These are phyloP conservation scores for Isotomurus palustris DNA, from an alignment of 2,888 invertebrate genomes.

Conservation along the genomic window DNA sequence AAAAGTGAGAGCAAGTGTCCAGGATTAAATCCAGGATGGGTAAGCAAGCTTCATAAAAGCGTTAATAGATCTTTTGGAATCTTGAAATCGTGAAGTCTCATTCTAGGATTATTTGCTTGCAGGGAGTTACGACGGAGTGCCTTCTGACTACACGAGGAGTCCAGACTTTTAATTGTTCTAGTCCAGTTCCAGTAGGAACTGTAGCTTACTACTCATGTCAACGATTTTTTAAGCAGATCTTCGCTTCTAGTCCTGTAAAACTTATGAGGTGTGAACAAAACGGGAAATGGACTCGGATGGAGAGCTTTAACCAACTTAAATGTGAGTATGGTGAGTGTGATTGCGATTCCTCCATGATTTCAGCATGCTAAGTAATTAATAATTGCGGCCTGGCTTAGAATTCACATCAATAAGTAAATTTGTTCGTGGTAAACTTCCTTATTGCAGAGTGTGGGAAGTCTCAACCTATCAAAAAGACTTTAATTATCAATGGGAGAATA, in stretches of 20 bases:
- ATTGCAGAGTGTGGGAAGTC: conserved; percentile 25
- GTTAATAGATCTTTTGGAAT: too few relatives aligned
- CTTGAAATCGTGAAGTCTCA: too few relatives aligned
- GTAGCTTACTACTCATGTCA: conserved; percentile 20
- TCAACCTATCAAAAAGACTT: conserved; percentile 17
- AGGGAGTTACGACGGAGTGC: conserved; percentile 23
- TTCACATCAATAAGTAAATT: too few relatives aligned
- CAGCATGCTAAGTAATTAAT: not conserved
- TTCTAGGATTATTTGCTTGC: not conserved
- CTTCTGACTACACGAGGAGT: conserved; percentile 14
- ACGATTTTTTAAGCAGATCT: conserved; percentile 12
- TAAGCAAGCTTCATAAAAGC: too few relatives aligned
- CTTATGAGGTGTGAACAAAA: conserved; percentile 15
- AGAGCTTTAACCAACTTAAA: conserved; percentile 22
- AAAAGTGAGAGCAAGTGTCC: not conserved
- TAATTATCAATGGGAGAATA: conserved; percentile 14
- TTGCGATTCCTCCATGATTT: not conserved
- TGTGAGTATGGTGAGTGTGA: conserved; percentile 28
- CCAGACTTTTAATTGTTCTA: conserved; percentile 25
- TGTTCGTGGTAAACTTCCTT: not conserved
- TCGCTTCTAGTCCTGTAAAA: conserved; percentile 6
- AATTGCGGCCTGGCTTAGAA: too few relatives aligned
- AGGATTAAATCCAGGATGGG: not conserved
- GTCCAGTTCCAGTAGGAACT: conserved; percentile 24
- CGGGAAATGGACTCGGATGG: conserved; percentile 21